Conservation (phyloP, 2,113 vertebrate species). For the Piprites chloris region DNA sequence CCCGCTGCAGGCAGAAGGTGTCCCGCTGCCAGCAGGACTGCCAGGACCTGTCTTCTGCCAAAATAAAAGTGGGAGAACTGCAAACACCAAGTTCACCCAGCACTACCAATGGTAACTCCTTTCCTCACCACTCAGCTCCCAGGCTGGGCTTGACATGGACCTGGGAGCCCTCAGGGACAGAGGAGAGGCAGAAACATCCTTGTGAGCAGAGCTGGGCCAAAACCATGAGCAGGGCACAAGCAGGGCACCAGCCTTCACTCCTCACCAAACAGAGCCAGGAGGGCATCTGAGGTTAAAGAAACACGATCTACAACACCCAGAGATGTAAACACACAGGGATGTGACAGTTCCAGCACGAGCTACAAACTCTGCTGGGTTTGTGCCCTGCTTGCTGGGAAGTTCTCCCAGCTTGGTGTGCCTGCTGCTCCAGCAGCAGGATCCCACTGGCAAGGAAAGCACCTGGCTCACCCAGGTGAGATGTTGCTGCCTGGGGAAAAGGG, state of each 20-base stretch:
- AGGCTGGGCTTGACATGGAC: background rate
- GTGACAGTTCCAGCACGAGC: background rate
- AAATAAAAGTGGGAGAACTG: background rate
- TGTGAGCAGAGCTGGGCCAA: background rate
- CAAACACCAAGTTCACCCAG: background rate
- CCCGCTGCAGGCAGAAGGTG: background rate
- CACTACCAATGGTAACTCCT: background rate
- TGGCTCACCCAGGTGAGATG: background rate
- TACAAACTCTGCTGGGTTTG: background rate
- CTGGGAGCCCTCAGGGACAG: background rate
- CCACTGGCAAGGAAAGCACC: accelerated
- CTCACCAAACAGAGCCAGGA: background rate
- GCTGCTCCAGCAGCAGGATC: background rate
- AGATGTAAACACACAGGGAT: background rate
- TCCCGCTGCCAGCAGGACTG: background rate
- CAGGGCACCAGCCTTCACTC: background rate
- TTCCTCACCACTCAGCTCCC: background rate
- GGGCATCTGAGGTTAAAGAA: background rate
- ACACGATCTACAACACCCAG: background rate
- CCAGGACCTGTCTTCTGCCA: background rate
- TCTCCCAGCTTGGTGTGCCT: background rate
- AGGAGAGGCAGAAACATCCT: background rate
- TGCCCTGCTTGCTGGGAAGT: background rate
- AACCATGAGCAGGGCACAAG: background rate
- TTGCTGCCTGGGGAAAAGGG: background rate